phyloP scores from a whole-genome alignment of 2,113 vertebrate genomes.

The Syrrhaptes paradoxus region DNA sequence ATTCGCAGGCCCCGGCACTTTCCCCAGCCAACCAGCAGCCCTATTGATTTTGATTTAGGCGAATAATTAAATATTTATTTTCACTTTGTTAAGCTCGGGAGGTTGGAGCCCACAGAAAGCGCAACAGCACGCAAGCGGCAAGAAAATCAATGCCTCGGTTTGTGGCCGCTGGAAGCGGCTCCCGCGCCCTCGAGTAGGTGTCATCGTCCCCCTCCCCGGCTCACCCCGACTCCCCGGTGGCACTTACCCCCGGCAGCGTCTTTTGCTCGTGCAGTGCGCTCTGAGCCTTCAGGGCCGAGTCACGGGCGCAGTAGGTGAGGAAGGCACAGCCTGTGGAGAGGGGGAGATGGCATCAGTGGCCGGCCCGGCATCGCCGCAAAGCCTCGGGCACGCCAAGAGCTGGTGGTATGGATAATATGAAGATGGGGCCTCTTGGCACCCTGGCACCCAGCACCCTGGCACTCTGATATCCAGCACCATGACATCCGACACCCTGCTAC shows the following conservation, averaged over 20 bases:
- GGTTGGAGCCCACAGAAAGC: constrained; percentile 71
- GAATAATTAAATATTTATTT: constrained; percentile 86
- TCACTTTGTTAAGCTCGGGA: constrained; percentile 81
- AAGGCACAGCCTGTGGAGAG: constrained; percentile 53
- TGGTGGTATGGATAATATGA: rapidly evolving
- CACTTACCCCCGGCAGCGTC: constrained; percentile 59
- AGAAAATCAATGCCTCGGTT: constrained; percentile 56
- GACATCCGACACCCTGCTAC: too few species aligned
- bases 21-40: constrained; percentile 66
- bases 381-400: rapidly evolving
- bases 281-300: constrained; percentile 58
- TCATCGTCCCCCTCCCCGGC: background rate
- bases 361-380: rapidly evolving
- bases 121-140: constrained; percentile 8
- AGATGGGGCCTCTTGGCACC: background rate
- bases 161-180: constrained; percentile 36
- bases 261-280: constrained; percentile 60
- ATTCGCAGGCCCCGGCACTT: constrained; percentile 23
- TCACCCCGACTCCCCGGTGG: rapidly evolving
- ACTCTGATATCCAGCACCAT: background rate
- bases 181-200: background rate
- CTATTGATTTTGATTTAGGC: constrained; percentile 82
- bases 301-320: constrained; percentile 63
- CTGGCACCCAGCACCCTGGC: background rate
- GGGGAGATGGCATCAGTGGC: background rate